Base-by-base conservation (phyloP, 2,888 invertebrate genomes). In the Euclidia mi region DNA sequence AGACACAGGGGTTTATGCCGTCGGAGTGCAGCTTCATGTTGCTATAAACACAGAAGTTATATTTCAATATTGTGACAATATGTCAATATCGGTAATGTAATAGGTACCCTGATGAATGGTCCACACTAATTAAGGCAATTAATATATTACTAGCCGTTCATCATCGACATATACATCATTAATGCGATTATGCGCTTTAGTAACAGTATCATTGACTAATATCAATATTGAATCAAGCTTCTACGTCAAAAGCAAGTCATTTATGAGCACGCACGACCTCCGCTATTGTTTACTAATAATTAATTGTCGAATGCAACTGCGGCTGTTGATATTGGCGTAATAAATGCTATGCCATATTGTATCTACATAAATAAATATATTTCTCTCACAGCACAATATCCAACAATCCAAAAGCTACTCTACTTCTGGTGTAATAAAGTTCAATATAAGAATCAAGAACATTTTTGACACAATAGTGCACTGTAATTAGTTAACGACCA, bases 271-370 rank as follows among this genome's bases (percentile, higher is more conserved):
- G 79, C 89, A 89, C 87, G 87, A 79, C 72, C 79, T 79, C 80
- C 72, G 75, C 79, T 80, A 88, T 88, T 93, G 91, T 94, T 92
- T 93, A 89, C 94, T 89, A 93, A 93, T 94, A 94, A 94, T 93
- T 94, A 93, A 94, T 93, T 85, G 91, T 84, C 89, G 83, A 88
- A 87, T 89, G 89, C 91, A 92, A 92, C 90, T 91, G 90, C 79
- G 85, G 79, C 87, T 87, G 85, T 89, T 89, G 88, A 89, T 91
- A 92, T 85, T 90, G 88, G 80, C 83, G 84, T 91, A 89, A 91
- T 91, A 91, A 91, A 92, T 91, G 88, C 87, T 84, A 84, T 81
- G 75, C 81, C 84, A 87, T 88, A 89, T 87, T 85, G 80, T 76
- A 81, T 81, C 76, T 75, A 77, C 76, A 79, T 84, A 80, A 84